Percentiles rank a stretch among this genome's conserved stretches.
Evolutionary conservation across 2,797 vertebrate species (phyloP).

Genomic region (Scarus forsteni): DNA sequence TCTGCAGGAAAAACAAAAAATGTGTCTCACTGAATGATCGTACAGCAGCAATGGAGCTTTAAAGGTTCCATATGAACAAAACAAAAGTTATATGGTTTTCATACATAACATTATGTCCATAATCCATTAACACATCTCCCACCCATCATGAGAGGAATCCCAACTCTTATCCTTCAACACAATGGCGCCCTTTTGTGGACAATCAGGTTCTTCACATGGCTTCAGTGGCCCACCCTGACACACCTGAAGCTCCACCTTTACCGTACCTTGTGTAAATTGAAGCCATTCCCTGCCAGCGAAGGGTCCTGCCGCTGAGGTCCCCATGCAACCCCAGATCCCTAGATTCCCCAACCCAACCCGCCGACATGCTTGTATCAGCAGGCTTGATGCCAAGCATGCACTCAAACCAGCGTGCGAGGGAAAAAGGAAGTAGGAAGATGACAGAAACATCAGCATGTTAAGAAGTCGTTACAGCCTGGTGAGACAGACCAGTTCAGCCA

Average conservation of each 20-base stretch:
- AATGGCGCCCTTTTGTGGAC: conserved; percentile 6
- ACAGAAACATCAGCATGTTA: conserved; percentile 19
- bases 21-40: too few relatives aligned
- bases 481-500: conserved; percentile 13
- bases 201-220: neutral
- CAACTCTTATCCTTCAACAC: neutral
- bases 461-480: conserved; percentile 17
- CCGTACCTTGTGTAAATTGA: conserved; percentile 55
- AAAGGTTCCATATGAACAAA: too few relatives aligned
- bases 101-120: too few relatives aligned
- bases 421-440: neutral
- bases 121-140: too few relatives aligned
- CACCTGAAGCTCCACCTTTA: conserved; percentile 3
- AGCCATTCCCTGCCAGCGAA: conserved; percentile 29
- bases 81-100: too few relatives aligned
- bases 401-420: conserved; percentile 1
- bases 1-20: too few relatives aligned
- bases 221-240: conserved; percentile 1
- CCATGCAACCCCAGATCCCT: neutral
- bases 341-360: conserved; percentile 2
- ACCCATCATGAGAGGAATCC: too few relatives aligned
- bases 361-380: conserved; percentile 57
- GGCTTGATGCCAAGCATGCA: conserved; percentile 41
- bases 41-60: too few relatives aligned
- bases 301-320: conserved; percentile 8